Percentiles rank a stretch among this genome's conserved stretches.
Conservation (phyloP, 2,113 vertebrate species). For the Hydrolagus affinis region DNA sequence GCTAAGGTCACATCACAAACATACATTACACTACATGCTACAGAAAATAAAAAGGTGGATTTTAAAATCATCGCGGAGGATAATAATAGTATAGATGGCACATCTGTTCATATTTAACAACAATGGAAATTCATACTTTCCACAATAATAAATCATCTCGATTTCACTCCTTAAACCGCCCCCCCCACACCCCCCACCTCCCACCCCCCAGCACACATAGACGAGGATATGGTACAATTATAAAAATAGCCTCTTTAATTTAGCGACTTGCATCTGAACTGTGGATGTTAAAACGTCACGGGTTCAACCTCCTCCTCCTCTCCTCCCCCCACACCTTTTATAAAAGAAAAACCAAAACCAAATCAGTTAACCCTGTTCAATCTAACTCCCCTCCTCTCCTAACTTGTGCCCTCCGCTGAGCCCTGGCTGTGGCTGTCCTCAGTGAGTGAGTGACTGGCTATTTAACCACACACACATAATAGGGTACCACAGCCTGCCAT, state of each 20-base stretch:
- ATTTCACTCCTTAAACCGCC: slow-evolving; percentile 52
- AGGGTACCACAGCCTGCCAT: no score
- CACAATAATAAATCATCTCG: slow-evolving; percentile 37
- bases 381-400: background rate
- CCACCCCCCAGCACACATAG: slow-evolving; percentile 55
- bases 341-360: background rate
- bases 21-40: slow-evolving; percentile 78
- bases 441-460: no score
- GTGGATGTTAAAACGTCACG: background rate
- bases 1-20: slow-evolving; percentile 79
- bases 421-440: background rate
- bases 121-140: slow-evolving; percentile 51
- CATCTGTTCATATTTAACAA: slow-evolving; percentile 69
- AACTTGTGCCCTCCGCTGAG: background rate
- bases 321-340: no score
- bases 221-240: slow-evolving; percentile 52
- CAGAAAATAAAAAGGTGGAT: slow-evolving; percentile 62
- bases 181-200: no score
- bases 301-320: background rate
- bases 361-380: background rate
- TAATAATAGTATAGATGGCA: slow-evolving; percentile 95
- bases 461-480: no score
- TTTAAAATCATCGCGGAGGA: slow-evolving; percentile 71
- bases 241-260: slow-evolving; percentile 58
- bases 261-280: slow-evolving; percentile 56